A percentile compares a stretch with the other conserved stretches of the same genome.
Evolutionary conservation across 2,797 vertebrate species (phyloP).

Genomic region (Hemibagrus guttatus): DNA sequence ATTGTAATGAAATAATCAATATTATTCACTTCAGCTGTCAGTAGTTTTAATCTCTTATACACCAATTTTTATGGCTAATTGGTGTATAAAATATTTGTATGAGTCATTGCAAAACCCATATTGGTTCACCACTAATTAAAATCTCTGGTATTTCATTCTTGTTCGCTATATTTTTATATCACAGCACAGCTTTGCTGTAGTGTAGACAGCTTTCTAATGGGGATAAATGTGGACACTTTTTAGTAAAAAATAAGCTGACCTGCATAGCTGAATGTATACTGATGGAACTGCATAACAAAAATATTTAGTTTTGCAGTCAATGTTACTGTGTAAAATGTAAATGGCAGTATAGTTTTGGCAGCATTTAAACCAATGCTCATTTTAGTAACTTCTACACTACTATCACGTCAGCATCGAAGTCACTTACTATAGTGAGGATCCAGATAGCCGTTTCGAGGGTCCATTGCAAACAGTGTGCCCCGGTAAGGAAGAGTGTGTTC

Average conservation of each 20-base stretch:
- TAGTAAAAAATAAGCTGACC: background rate
- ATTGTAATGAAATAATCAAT: too few relatives aligned
- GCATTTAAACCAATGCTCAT: background rate
- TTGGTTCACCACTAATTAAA: background rate
- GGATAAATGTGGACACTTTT: background rate
- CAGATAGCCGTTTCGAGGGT: conserved; percentile 91
- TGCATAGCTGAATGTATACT: background rate
- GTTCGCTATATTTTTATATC: background rate
- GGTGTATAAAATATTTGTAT: background rate
- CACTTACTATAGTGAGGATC: conserved; percentile 93
- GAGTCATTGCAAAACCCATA: background rate
- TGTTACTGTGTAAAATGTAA: background rate
- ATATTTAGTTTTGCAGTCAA: background rate
- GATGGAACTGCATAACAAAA: background rate
- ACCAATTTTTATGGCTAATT: too few relatives aligned
- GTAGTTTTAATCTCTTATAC: background rate
- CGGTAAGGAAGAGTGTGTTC: conserved; percentile 92
- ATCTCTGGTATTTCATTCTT: background rate
- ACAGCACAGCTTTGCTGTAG: background rate
- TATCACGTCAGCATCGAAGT: background rate
- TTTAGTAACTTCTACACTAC: background rate
- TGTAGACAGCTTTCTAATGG: background rate
- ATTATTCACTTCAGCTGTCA: too few relatives aligned
- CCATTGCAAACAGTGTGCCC: conserved; percentile 92
- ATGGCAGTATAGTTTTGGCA: background rate